phyloP scores from a whole-genome alignment of 2,113 vertebrate genomes.

The Oriolus oriolus region DNA sequence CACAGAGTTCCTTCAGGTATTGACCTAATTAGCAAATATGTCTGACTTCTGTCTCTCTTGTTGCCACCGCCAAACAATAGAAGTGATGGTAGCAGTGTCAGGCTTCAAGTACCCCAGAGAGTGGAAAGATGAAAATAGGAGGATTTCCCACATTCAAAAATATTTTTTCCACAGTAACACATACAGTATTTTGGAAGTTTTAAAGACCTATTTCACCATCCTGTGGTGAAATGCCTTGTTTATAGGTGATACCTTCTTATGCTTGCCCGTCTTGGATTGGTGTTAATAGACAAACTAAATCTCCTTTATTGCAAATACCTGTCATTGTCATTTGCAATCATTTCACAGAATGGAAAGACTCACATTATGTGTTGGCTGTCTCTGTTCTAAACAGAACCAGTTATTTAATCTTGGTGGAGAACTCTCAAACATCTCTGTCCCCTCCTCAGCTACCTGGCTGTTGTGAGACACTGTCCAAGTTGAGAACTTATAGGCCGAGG shows the following conservation, averaged over 20 bases:
- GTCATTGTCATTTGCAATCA: neutral
- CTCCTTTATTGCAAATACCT: neutral
- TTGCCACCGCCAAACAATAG: neutral
- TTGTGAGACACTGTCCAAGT: neutral
- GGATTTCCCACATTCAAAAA: neutral
- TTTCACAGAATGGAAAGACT: neutral
- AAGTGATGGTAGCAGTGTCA: neutral
- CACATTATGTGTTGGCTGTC: neutral
- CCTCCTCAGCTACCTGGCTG: neutral
- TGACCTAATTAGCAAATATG: neutral
- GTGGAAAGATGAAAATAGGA: neutral
- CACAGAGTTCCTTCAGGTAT: neutral
- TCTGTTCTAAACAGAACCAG: neutral
- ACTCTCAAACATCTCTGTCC: neutral
- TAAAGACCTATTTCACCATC: neutral
- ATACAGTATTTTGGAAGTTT: neutral
- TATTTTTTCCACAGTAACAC: neutral
- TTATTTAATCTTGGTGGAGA: neutral
- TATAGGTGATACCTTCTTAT: neutral
- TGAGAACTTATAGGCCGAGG: neutral
- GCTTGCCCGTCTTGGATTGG: neutral
- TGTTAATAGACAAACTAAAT: neutral
- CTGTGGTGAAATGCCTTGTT: neutral
- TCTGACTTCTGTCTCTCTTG: neutral
- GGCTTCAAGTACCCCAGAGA: neutral